These are phyloP conservation scores for Aphelinus atriplicis DNA, from an alignment of 1,140 invertebrate genomes.

Conservation along the genomic window DNA sequence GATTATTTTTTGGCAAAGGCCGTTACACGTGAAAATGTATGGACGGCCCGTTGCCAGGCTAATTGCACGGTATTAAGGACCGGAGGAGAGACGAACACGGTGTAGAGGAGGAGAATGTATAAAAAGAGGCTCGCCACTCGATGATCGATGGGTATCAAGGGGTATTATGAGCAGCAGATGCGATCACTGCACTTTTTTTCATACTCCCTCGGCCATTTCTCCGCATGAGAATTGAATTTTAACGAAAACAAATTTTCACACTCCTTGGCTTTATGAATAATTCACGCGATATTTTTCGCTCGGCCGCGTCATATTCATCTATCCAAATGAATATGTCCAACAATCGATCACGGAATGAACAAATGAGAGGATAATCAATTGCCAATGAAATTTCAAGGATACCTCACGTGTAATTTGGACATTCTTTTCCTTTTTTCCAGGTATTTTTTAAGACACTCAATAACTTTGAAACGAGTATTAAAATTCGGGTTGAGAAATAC, in stretches of 20 bases:
- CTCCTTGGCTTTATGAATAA: background rate
- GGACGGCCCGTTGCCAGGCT: background rate
- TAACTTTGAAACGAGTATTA: too few species aligned
- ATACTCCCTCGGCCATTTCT: too few species aligned
- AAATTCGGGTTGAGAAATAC: too few species aligned
- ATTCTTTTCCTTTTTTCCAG: too few species aligned
- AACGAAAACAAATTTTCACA: background rate
- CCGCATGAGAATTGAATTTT: background rate
- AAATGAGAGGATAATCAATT: too few species aligned
- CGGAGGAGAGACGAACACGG: background rate
- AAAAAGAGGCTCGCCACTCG: background rate
- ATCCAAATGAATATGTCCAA: too few species aligned
- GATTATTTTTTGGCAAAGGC: background rate
- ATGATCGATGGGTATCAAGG: slow-evolving; percentile 19
- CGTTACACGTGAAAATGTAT: slow-evolving; percentile 23
- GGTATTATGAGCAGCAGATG: background rate
- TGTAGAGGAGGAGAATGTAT: background rate
- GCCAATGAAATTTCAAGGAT: too few species aligned
- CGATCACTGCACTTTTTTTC: too few species aligned
- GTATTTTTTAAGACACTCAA: too few species aligned
- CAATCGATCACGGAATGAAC: too few species aligned
- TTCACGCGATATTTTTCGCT: background rate
- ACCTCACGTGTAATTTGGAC: too few species aligned
- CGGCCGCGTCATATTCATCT: too few species aligned
- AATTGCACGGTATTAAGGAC: slow-evolving; percentile 30